Evolutionary conservation across 2,113 vertebrate species (phyloP).

Genomic region (Cromileptes altivelis): DNA sequence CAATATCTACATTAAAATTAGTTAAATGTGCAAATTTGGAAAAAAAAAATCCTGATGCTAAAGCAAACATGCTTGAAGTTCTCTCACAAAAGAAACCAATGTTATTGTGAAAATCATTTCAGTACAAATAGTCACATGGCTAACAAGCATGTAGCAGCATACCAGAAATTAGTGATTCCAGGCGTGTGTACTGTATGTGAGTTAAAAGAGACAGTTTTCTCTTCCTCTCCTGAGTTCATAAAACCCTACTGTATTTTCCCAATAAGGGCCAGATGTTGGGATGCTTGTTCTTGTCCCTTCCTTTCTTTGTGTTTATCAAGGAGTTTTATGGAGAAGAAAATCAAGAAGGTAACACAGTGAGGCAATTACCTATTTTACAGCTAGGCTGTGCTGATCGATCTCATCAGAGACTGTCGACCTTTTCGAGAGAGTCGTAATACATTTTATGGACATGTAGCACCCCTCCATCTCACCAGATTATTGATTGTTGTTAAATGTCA

Average conservation of each 20-base stretch:
- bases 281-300: conserved; percentile 17
- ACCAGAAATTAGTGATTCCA: neutral
- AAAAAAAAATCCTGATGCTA: neutral
- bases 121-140: conserved; percentile 2
- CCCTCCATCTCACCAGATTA: conserved; percentile 45
- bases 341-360: conserved; percentile 42
- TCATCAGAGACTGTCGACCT: conserved; percentile 65
- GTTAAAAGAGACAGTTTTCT: neutral
- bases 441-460: conserved; percentile 43
- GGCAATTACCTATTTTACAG: conserved; percentile 64
- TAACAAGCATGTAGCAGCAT: conserved; percentile 12
- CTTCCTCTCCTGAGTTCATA: neutral
- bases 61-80: neutral
- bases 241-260: conserved; percentile 30
- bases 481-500: conserved; percentile 67
- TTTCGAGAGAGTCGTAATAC: conserved; percentile 58
- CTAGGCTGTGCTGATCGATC: conserved; percentile 57
- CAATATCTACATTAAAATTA: neutral
- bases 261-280: conserved; percentile 41
- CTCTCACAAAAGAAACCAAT: neutral
- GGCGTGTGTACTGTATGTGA: neutral
- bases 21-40: neutral
- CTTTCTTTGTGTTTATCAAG: conserved; percentile 36
- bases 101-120: neutral
- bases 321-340: conserved; percentile 53